Evolutionary conservation across 2,797 vertebrate species (phyloP).

Genomic region (Syngnathus rostellatus): DNA sequence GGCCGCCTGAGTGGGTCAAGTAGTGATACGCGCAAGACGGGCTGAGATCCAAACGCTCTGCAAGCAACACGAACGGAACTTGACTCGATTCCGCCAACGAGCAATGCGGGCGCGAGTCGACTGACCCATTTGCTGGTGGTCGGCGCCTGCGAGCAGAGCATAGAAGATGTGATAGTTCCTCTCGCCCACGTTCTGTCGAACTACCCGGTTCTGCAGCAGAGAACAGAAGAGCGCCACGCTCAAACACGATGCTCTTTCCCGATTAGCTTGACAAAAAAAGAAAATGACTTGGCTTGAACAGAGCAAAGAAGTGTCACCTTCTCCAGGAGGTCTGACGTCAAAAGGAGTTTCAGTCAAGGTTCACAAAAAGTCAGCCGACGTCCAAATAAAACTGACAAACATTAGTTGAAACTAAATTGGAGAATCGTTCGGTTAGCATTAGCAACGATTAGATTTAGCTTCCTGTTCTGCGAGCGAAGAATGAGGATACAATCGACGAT

Average conservation of each 20-base stretch:
- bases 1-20: constrained; percentile 82
- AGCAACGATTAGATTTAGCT: not conserved
- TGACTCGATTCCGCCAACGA: too few relatives aligned
- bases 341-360: constrained; percentile 72
- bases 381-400: not conserved
- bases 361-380: constrained; percentile 29
- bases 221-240: not conserved
- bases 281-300: not conserved
- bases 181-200: constrained; percentile 91
- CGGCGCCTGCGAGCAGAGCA: constrained; percentile 85
- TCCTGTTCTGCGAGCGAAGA: not conserved
- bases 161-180: constrained; percentile 99
- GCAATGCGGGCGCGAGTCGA: too few relatives aligned
- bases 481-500: constrained; percentile 96
- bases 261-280: not conserved
- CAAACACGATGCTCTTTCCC: not conserved
- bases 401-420: not conserved
- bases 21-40: constrained; percentile 84
- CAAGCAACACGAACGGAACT: not conserved
- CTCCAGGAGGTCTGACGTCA: constrained; percentile 86
- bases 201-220: constrained; percentile 83
- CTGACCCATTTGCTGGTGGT: constrained; percentile 79
- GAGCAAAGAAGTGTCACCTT: constrained; percentile 70
- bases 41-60: constrained; percentile 85
- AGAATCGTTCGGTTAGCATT: not conserved